phyloP scores from a whole-genome alignment of 2,113 vertebrate genomes.

The Ailuropoda melanoleuca region DNA sequence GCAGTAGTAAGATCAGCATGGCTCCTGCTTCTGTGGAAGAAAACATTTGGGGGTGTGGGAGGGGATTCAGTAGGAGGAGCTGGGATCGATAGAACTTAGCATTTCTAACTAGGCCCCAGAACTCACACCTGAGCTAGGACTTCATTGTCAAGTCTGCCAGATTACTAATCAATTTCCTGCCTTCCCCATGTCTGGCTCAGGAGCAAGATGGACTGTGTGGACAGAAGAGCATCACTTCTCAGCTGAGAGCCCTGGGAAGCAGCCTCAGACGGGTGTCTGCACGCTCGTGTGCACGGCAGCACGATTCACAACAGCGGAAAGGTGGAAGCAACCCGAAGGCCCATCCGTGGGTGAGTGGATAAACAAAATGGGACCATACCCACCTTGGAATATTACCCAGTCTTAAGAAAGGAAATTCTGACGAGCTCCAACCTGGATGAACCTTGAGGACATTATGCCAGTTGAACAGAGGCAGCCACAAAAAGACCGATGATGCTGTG shows the following conservation, averaged over 20 bases:
- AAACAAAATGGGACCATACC: fast-evolving
- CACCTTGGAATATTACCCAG: too few species aligned
- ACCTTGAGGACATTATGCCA: background rate
- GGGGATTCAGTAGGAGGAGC: background rate
- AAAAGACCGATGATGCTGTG: background rate
- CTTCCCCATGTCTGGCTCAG: background rate
- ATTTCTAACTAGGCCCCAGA: background rate
- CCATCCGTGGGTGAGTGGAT: background rate
- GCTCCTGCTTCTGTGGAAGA: background rate
- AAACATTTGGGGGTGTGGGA: background rate
- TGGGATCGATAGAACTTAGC: background rate
- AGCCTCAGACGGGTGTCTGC: fast-evolving
- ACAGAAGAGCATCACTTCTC: background rate
- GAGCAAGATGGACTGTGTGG: background rate
- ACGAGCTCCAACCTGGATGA: fast-evolving
- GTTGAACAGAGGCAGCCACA: background rate
- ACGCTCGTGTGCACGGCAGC: background rate
- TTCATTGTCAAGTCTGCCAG: background rate
- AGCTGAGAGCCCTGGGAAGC: background rate
- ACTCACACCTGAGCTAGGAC: background rate
- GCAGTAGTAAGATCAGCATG: fast-evolving
- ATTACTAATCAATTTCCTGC: background rate
- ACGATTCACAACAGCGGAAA: fast-evolving
- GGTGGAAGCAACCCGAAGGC: background rate
- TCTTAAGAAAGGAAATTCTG: background rate